A percentile compares a stretch with the other conserved stretches of the same genome.
phyloP scores from a whole-genome alignment of 1,140 invertebrate species.

The Melanaphis sacchari region DNA sequence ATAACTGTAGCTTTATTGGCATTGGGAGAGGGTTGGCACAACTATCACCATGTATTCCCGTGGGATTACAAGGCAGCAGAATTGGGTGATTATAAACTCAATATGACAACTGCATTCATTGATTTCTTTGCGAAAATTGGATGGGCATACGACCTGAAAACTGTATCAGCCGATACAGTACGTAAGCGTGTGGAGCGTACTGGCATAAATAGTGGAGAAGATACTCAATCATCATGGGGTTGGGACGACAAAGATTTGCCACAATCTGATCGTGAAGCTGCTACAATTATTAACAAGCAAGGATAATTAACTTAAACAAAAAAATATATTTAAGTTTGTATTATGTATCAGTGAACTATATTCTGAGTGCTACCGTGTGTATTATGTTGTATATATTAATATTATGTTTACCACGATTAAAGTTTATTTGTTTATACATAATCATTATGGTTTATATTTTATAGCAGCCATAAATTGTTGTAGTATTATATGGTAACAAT shows the following conservation, averaged over 20 bases:
- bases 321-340: neutral
- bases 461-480: neutral
- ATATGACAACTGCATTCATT: slow-evolving; percentile 79
- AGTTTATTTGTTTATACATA: slow-evolving; percentile 50
- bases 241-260: slow-evolving; percentile 61
- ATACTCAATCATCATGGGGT: neutral
- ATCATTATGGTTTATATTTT: neutral
- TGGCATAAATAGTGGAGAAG: slow-evolving; percentile 70
- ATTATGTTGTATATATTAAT: slow-evolving; percentile 43
- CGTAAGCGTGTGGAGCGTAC: slow-evolving; percentile 68
- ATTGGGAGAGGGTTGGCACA: slow-evolving; percentile 90
- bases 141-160: slow-evolving; percentile 80
- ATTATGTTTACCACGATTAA: slow-evolving; percentile 43
- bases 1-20: slow-evolving; percentile 74
- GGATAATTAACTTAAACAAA: neutral
- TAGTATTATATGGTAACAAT: neutral
- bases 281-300: slow-evolving; percentile 58
- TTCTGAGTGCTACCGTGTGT: neutral
- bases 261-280: slow-evolving; percentile 60
- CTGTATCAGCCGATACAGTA: slow-evolving; percentile 67
- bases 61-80: slow-evolving; percentile 91
- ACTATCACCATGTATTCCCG: slow-evolving; percentile 95
- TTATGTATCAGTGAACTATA: neutral
- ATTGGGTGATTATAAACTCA: slow-evolving; percentile 78
- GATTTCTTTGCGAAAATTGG: slow-evolving; percentile 75